A percentile compares a stretch with the other conserved stretches of the same genome.
These are phyloP conservation scores for Ophioninae sp. DNA, from an alignment of 2,888 invertebrate species.

Conservation along the genomic window DNA sequence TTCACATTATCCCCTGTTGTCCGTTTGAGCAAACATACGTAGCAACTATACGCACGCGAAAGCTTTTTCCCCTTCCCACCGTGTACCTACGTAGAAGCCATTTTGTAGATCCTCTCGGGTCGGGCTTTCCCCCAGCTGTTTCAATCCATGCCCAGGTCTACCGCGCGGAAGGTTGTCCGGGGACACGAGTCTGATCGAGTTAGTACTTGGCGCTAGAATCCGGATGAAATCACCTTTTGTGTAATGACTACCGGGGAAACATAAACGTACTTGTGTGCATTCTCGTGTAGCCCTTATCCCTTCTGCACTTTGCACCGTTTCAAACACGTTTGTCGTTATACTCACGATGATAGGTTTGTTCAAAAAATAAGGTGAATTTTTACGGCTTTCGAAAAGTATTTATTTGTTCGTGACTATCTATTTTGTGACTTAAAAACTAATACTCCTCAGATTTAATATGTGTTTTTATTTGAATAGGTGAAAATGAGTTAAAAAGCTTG, in stretches of 20 bases:
- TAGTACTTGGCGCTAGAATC: conserved; percentile 65
- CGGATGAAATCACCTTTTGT: conserved; percentile 71
- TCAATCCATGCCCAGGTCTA: conserved; percentile 37
- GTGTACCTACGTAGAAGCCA: conserved; percentile 27
- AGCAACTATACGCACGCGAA: conserved; percentile 3
- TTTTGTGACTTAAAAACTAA: too few species aligned
- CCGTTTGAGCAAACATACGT: conserved; percentile 41
- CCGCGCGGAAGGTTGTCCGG: conserved; percentile 44
- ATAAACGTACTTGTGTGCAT: not conserved
- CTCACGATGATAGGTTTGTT: too few species aligned
- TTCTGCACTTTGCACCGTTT: too few species aligned
- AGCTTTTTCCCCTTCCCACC: conserved; percentile 12
- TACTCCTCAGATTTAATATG: too few species aligned
- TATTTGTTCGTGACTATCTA: too few species aligned
- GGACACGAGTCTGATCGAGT: conserved; percentile 68
- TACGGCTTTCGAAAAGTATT: too few species aligned
- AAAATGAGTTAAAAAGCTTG: not conserved
- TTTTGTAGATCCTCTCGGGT: conserved; percentile 15
- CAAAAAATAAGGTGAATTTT: too few species aligned
- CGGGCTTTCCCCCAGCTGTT: conserved; percentile 29
- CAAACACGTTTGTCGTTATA: too few species aligned
- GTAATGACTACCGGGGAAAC: conserved; percentile 55
- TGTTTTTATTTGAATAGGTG: not conserved
- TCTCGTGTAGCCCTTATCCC: not conserved
- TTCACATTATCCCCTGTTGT: conserved; percentile 23